Conservation (phyloP, 37 sponge, comb jelly and placozoan species). For the Mnemiopsis leidyi region DNA sequence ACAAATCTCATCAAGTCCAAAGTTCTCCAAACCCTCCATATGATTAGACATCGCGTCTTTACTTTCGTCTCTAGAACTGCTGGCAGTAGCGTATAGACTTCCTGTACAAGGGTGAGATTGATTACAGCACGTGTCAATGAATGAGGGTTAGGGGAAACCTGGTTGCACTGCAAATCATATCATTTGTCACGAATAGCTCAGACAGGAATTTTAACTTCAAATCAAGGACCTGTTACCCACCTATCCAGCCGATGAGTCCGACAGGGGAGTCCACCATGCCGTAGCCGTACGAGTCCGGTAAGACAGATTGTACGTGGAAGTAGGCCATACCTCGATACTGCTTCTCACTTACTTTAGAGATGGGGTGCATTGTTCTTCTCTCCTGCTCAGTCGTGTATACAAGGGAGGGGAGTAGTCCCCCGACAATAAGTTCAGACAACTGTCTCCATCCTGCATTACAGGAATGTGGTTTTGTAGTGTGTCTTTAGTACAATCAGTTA, state of each 20-base stretch:
- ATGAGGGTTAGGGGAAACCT: too few species aligned
- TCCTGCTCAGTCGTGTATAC: slow-evolving; percentile 24
- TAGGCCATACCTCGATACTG: neutral
- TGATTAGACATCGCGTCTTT: neutral
- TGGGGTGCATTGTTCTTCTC: slow-evolving; percentile 23
- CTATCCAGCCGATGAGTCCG: slow-evolving; percentile 64
- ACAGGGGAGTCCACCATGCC: slow-evolving; percentile 30
- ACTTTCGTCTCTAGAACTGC: neutral
- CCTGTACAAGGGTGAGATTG: too few species aligned
- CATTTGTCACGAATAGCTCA: too few species aligned
- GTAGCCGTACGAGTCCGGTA: slow-evolving; percentile 4
- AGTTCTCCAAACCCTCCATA: neutral
- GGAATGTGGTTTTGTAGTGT: neutral
- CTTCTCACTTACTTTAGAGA: neutral
- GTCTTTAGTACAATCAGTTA: too few species aligned
- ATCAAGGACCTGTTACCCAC: too few species aligned
- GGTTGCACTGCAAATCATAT: too few species aligned
- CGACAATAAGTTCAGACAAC: neutral
- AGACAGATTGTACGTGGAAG: slow-evolving; percentile 6
- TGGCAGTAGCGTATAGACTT: neutral
- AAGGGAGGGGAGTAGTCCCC: neutral
- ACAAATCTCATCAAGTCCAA: slow-evolving; percentile 53
- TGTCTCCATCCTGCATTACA: neutral
- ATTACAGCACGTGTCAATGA: too few species aligned
- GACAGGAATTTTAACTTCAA: too few species aligned